Base-by-base conservation (phyloP, 2,797 vertebrate species). In the Galaxias olidus region DNA sequence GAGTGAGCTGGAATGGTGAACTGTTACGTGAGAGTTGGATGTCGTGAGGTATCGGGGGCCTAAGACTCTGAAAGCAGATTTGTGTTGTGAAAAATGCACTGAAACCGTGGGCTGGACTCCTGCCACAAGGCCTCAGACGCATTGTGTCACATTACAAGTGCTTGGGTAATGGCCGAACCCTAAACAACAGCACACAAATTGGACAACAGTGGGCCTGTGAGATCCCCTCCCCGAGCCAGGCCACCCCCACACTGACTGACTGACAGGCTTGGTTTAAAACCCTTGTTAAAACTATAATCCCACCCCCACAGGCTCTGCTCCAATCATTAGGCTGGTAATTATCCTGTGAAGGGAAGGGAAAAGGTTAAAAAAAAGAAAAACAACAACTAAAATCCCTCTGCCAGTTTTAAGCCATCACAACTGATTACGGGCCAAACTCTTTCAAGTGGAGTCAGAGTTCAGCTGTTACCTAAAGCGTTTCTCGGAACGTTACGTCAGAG, bases 361-460 rank as follows among this genome's bases (percentile, higher is more conserved):
- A 30, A 30, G 30, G 30, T 3, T 3, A 30, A 30, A 30, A 30
- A 30, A 30, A 30, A 30, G 30, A 30, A 30, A 30, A 30, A 30
- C 2, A 30, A 30, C 2, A 30, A 30, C 30, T 30, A 6, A 72
- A 84, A 88, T 82, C 79, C 76, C 62, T 67, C 74, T 68, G 56
- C 58, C 72, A 74, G 83, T 72, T 82, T 84, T 65, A 76, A 83
- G 79, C 75, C 72, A 76, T 87, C 80, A 79, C 59, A 84, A 86
- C 68, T 73, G 74, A 85, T 85, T 83, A 81, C 4, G 51, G 53
- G 74, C 61, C 73, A 18, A 30, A 63, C 53, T 49, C 77, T 83
- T 85, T 87, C 70, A 82, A 75, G 82, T 71, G 19, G 68, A 75
- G 84, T 88, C 85, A 87, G 78, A 80, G 84, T 85, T 88, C 79